Conservation (phyloP, 2,113 vertebrate species). For the Camelus dromedarius region DNA sequence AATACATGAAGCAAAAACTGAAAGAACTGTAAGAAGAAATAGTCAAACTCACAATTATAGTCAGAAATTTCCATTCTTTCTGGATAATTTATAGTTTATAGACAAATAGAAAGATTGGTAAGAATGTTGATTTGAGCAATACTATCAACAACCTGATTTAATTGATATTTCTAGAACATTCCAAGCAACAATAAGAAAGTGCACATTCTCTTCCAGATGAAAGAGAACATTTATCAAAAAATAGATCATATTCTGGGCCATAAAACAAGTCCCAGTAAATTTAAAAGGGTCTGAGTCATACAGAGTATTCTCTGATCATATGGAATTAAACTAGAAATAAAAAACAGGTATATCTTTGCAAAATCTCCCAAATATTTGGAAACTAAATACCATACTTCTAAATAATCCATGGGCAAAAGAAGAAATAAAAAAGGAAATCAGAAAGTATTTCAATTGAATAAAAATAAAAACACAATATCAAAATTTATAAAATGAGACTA, state of each 20-base stretch:
- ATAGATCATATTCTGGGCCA: neutral
- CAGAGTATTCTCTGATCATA: neutral
- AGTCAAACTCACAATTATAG: neutral
- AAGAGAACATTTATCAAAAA: neutral
- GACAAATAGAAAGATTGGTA: neutral
- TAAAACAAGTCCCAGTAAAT: neutral
- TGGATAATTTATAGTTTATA: neutral
- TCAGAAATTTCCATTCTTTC: slow-evolving; percentile 17
- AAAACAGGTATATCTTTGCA: neutral
- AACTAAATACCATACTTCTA: slow-evolving; percentile 18
- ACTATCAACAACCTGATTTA: neutral
- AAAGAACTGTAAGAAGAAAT: neutral
- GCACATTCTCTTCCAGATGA: neutral
- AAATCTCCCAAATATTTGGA: slow-evolving; percentile 30
- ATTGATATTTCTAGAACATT: slow-evolving; percentile 12
- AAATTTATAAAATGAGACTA: slow-evolving; percentile 1
- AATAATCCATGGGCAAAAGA: neutral
- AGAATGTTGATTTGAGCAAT: neutral
- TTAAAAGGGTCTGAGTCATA: neutral
- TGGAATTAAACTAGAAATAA: slow-evolving; percentile 25
- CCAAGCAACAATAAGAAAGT: slow-evolving; percentile 30
- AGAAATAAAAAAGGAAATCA: neutral
- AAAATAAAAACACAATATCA: neutral
- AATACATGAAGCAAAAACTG: slow-evolving; percentile 1
- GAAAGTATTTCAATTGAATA: neutral